phyloP scores from a whole-genome alignment of 2,888 invertebrate genomes.

The Oscheius sp. region DNA sequence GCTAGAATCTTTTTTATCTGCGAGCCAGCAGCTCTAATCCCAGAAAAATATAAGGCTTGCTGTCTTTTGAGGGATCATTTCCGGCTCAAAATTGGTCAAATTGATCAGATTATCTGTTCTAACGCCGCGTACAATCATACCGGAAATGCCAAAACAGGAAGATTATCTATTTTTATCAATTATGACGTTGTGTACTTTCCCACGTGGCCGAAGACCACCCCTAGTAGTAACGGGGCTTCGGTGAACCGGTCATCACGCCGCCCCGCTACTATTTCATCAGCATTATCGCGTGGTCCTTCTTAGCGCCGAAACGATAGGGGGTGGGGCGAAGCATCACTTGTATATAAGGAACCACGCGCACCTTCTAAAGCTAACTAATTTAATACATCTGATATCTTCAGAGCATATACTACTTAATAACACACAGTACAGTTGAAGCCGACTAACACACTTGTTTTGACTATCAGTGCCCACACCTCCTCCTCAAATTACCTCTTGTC shows the following conservation, averaged over 20 bases:
- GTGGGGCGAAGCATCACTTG: conserved; percentile 22
- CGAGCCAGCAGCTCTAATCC: too few species aligned
- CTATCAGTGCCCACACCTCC: too few species aligned
- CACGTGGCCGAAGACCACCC: conserved; percentile 9
- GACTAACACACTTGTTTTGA: background rate
- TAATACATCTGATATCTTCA: conserved; percentile 26
- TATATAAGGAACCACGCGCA: conserved; percentile 29
- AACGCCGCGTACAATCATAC: background rate
- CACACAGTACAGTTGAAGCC: background rate
- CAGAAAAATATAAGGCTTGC: too few species aligned
- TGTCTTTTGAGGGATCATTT: background rate
- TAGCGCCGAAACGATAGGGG: conserved; percentile 32
- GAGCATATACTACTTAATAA: conserved; percentile 21
- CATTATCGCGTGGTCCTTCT: conserved; percentile 32
- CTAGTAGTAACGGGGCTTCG: background rate
- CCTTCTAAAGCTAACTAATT: conserved; percentile 28
- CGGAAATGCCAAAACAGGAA: too few species aligned
- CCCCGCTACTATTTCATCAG: conserved; percentile 33
- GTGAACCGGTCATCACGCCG: conserved; percentile 36
- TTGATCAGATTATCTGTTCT: conserved; percentile 1
- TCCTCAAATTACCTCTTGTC: conserved; percentile 4
- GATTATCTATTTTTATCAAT: conserved; percentile 4
- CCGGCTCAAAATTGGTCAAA: conserved; percentile 15
- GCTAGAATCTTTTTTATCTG: too few species aligned
- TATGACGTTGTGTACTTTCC: conserved; percentile 17